Evolutionary conservation across 2,797 vertebrate species (phyloP).

Genomic region (Poliocrania exsul): DNA sequence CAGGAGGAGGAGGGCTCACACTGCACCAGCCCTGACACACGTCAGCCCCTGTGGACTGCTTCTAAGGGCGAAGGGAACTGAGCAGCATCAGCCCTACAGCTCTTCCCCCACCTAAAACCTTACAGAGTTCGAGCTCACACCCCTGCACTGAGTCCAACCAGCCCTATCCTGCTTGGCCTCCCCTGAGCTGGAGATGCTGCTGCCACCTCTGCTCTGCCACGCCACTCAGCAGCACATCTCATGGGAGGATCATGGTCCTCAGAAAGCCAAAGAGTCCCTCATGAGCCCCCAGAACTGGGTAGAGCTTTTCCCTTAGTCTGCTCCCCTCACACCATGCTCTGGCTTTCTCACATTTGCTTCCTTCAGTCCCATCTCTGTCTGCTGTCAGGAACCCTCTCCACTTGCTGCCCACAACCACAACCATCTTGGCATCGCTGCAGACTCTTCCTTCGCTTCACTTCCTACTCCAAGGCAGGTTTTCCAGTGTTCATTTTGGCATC

Average conservation of each 20-base stretch:
- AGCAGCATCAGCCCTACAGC: not conserved
- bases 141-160: accelerated
- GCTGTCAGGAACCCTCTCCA: not conserved
- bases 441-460: not conserved
- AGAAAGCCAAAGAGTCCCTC: not conserved
- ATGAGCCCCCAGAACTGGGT: accelerated
- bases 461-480: not conserved
- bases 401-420: not conserved
- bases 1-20: not conserved
- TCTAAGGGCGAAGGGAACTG: not conserved
- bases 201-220: accelerated
- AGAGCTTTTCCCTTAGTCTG: not conserved
- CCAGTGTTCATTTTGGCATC: not conserved
- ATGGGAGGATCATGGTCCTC: accelerated
- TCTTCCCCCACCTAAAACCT: not conserved
- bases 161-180: accelerated
- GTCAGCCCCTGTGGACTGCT: accelerated
- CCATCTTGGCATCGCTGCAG: not conserved
- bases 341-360: accelerated
- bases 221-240: not conserved
- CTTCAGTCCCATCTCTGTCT: not conserved
- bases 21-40: accelerated
- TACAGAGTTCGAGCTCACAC: accelerated
- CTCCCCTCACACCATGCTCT: not conserved
- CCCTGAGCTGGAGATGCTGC: accelerated